A percentile compares a stretch with the other conserved stretches of the same genome.
Conservation (phyloP, 1,140 invertebrate genomes). For the Neoseiulus cucumeris region DNA sequence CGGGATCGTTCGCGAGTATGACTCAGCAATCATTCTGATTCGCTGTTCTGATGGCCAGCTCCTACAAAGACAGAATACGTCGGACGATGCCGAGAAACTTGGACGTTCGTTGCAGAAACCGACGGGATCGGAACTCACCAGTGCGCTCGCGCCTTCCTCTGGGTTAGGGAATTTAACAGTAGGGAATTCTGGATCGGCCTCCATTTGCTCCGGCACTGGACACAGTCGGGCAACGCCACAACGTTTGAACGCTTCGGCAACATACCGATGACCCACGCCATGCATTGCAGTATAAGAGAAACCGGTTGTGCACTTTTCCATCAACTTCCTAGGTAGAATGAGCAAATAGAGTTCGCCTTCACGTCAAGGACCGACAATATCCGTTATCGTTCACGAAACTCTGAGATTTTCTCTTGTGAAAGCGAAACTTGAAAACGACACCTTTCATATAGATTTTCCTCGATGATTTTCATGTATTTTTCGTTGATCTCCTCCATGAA, state of each 20-base stretch:
- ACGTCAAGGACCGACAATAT: no score
- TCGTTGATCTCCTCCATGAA: constrained; percentile 32
- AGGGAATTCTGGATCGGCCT: constrained; percentile 87
- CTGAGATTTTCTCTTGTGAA: no score
- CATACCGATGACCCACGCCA: constrained; percentile 71
- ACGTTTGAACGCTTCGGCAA: constrained; percentile 48
- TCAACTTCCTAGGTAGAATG: constrained; percentile 30
- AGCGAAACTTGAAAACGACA: no score
- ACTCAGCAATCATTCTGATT: constrained; percentile 43
- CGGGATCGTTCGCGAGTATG: constrained; percentile 93
- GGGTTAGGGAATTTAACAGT: constrained; percentile 96
- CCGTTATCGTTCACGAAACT: no score
- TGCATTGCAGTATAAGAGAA: constrained; percentile 93
- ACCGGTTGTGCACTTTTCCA: constrained; percentile 31
- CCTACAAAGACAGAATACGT: constrained; percentile 23
- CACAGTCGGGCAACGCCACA: constrained; percentile 45
- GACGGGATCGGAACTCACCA: constrained; percentile 29
- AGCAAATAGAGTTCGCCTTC: no score
- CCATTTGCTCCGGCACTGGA: constrained; percentile 58
- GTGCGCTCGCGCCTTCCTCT: constrained; percentile 75
- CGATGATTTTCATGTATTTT: constrained; percentile 19
- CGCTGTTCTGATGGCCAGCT: constrained; percentile 64
- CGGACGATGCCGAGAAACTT: not conserved
- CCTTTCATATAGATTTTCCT: constrained; percentile 18
- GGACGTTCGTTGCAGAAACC: not conserved